Base-by-base conservation (phyloP, 2,888 invertebrate species). In the Bugula neritina region DNA sequence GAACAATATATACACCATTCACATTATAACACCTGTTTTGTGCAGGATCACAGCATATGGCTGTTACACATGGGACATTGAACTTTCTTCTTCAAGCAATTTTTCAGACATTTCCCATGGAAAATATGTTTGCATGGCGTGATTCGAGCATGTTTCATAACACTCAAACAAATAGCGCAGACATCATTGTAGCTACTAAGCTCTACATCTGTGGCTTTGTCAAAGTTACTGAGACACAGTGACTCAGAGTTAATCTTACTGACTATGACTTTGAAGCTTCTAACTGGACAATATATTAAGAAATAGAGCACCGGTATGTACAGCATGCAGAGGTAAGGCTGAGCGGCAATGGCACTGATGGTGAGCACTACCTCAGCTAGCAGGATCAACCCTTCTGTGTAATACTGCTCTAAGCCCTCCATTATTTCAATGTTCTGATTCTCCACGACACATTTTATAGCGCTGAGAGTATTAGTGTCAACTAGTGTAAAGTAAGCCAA, bases 51-150 rank as follows among this genome's bases (percentile, higher is more conserved):
- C 31, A 63, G n/a, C 27, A 63, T 63, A 3, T 63, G 63, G 29
- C 27, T 63, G 27, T 91, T 90, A 82, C 91, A 92, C 80, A 91
- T 89, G 0, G 91, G 91, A 79, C 91, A 91, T 75, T 88, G 87
- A 75, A 89, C 88, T 1, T 89, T 89, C 21, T 87, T 86, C 75
- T 89, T 90, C n/a, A 91, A 86, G 79, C 91, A 91, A 75, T 88
- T 87, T 73, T 91, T 85, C 29, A 92, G 85, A 79, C 92, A 92
- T 80, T 90, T 90, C 0, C 90, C 90, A 80, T 92, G 92, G 84
- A 91, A 92, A 80, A 90, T 87, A 80, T 92, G 92, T 71, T 90
- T 90, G 80, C 92, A 92, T 0, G 91, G 91, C 0, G 91, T 91
- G 13, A 91, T 88, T 54, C 91, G 86, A 0, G 91, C 91, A 5